Conservation (phyloP, 2,888 invertebrate genomes). For the Vesta saturnalis region DNA sequence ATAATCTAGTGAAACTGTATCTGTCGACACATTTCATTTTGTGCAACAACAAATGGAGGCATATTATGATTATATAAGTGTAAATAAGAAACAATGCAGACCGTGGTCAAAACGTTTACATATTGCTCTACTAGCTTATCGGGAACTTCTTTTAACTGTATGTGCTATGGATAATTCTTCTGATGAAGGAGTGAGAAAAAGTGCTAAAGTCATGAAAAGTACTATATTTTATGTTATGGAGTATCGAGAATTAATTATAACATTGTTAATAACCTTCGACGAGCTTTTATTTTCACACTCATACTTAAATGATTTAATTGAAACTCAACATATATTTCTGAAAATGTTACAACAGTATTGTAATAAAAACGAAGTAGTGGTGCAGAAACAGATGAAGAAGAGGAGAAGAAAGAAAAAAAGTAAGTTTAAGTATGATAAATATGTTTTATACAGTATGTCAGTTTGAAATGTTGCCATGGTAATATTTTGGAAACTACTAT, state of each 20-base stretch:
- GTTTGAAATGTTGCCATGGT: no score
- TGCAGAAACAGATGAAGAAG: constrained; percentile 68
- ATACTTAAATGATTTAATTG: constrained; percentile 87
- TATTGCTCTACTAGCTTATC: constrained; percentile 80
- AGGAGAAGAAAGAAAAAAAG: constrained; percentile 65
- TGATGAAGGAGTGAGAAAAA: constrained; percentile 77
- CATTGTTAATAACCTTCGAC: constrained; percentile 83
- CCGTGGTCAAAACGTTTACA: constrained; percentile 90
- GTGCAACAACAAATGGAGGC: constrained; percentile 92
- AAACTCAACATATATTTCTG: constrained; percentile 89
- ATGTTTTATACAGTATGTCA: no score
- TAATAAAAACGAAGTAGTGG: constrained; percentile 71
- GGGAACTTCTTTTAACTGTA: constrained; percentile 86
- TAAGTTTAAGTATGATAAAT: no score
- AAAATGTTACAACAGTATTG: constrained; percentile 87
- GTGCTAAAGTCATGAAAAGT: constrained; percentile 87
- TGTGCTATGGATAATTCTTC: constrained; percentile 81
- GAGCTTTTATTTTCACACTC: constrained; percentile 85
- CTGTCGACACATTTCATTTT: constrained; percentile 91
- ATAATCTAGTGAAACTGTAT: constrained; percentile 85
- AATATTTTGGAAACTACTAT: no score
- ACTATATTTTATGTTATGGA: constrained; percentile 94
- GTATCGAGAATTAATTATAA: constrained; percentile 89
- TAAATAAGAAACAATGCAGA: constrained; percentile 85
- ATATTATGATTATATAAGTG: constrained; percentile 82